Evolutionary conservation across 2,113 vertebrate species (phyloP), one percentile per base, ranked within the genome.

Genomic region (Bettongia penicillata): DNA sequence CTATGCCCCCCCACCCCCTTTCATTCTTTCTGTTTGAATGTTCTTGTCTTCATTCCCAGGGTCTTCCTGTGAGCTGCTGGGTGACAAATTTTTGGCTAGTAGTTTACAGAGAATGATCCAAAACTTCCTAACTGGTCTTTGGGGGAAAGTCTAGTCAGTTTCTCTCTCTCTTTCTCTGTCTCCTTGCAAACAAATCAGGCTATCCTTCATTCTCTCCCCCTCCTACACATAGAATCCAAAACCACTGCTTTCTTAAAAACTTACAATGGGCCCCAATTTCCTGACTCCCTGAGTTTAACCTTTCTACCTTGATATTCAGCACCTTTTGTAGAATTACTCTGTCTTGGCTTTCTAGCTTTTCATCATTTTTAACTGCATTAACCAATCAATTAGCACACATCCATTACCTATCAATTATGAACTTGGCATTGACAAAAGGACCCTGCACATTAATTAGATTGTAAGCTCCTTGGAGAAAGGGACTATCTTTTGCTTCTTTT

Each of bases 21-120:
- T 6, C 24, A 14, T 57, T 92, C 92, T 89, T 95, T 50, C 52
- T 91, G n/a, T n/a, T 48, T 47, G 0, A 8, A 31, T 51, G 26
- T 49, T 49, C 89, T 53, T 51, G 4, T 93, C 26, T 90, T 92
- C 47, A 90, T 19, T 91, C 89, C 61, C 53, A 31, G 16, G 51
- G 43, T 9, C 61, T 95, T 48, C 68, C 1, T 11, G 53, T 52
- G 28, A 84, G 28, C 57, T 94, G 28, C 22, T 22, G 5, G 90
- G 53, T 91, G 94, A 95, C 51, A 57, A 61, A 68, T 43, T 94
- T 95, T 96, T 96, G 96, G 94, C 91, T 31, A 11, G 49, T 52
- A 93, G 96, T 43, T 94, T 91, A 49, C 3, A 91, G 90, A 93
- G 31, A 92, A 53, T 51, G 26, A 96, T 92, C 48, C 49, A 92